phyloP scores from a whole-genome alignment of 2,797 vertebrate genomes.

The Mionectes olivaceus region DNA sequence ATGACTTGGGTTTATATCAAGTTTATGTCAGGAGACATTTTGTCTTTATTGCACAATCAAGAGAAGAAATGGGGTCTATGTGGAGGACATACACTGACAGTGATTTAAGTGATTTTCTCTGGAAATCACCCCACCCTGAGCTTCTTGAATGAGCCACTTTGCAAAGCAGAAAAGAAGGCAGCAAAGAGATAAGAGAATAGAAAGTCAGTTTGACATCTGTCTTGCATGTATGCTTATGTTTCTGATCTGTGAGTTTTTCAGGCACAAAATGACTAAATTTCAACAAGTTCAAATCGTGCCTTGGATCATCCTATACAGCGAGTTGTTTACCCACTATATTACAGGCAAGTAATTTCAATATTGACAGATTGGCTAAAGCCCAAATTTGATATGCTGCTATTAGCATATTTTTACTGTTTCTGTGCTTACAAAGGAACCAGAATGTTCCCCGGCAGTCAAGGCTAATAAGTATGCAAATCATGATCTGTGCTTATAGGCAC shows the following conservation, averaged over 20 bases:
- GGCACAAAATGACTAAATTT: constrained; percentile 66
- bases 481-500: constrained; percentile 68
- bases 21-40: constrained; percentile 2
- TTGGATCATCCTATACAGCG: constrained; percentile 24
- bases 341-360: constrained; percentile 68
- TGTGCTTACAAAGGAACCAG: constrained; percentile 59
- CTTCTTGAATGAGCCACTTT: neutral
- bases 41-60: constrained; percentile 5
- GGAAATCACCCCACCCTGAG: neutral
- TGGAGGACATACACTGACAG: neutral
- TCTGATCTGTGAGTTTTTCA: constrained; percentile 47
- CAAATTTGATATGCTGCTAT: constrained; percentile 63
- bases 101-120: neutral
- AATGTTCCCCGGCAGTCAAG: constrained; percentile 65
- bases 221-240: constrained; percentile 52
- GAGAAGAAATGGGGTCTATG: neutral
- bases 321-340: constrained; percentile 66
- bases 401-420: constrained; percentile 72
- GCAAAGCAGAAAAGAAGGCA: constrained; percentile 19
- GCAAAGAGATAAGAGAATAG: neutral
- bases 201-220: constrained; percentile 44
- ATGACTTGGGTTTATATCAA: constrained; percentile 2
- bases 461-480: constrained; percentile 70
- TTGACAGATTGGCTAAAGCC: constrained; percentile 68
- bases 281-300: constrained; percentile 62